Base-by-base conservation (phyloP, 2,888 invertebrate species). In the Synanthedon tipuliformis region DNA sequence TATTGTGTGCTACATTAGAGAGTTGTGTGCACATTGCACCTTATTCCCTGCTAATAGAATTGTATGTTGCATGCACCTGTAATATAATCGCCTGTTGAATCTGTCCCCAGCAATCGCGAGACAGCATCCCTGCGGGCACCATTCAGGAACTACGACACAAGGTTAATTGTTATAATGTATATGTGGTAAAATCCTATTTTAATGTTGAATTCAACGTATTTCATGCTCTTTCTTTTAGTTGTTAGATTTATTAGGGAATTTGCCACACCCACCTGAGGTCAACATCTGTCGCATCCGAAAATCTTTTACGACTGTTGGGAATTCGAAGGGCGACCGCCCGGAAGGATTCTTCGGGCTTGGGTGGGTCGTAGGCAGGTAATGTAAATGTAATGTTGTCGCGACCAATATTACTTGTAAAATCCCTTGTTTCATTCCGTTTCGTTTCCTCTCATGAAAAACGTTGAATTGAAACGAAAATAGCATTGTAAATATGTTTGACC, bases 31-130 rank as follows among this genome's bases (percentile, higher is more conserved):
- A 52, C 53, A 52, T 51, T 53, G 60, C 64, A 65, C 62, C 50
- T 40, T 56, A 55, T 57, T 12, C 51, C 57, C 55, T 65, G 55
- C 55, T 63, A 62, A 49, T 61, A 53, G 48, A 60, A 52, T 62
- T 60, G 53, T 60, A 55, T 64, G 59, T 64, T 65, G 74, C 73
- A 74, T 70, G 68, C 63, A 55, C 58, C 66, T 69, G 59, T 72
- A 68, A 69, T 68, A 68, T 45, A 45, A 45, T 45, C 15, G 15
- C 45, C 45, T 74, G 73, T 71, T 60, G 64, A 69, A 73, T 45
- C 45, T 78, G 71, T 76, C 67, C 71, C 62, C 79, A 78, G 77
- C 68, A 56, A 56, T 23, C 57, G 63, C n/a, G 45, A 45, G 45
- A n/a, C 13, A 55, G 34, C 58, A 55, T 54, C 57, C 51, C 34